Conservation (phyloP, 2,797 vertebrate genomes). For the Choloepus didactylus region DNA sequence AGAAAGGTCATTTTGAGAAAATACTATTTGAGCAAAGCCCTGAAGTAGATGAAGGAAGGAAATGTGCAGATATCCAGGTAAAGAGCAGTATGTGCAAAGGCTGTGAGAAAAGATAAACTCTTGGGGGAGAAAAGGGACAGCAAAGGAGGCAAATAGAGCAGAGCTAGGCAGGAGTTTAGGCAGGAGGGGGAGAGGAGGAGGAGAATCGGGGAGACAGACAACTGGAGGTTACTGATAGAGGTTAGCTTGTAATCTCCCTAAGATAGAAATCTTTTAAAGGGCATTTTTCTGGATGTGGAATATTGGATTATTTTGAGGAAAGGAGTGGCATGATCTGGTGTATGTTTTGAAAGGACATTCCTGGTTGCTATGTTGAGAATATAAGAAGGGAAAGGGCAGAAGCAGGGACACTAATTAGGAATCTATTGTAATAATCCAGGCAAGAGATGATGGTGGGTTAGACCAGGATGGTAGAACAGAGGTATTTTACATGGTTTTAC, state of each 20-base stretch:
- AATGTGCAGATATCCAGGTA: background rate
- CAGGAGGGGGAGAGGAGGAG: rapidly evolving
- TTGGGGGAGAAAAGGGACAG: rapidly evolving
- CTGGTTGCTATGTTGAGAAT: background rate
- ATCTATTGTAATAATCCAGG: background rate
- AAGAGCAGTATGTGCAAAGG: background rate
- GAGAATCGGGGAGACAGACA: background rate
- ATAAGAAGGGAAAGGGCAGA: background rate
- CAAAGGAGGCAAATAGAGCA: background rate
- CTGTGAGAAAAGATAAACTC: background rate
- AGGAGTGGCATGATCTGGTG: background rate
- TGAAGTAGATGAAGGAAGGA: background rate
- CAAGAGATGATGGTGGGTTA: background rate
- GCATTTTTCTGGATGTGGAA: background rate
- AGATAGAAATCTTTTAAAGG: background rate
- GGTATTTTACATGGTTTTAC: background rate
- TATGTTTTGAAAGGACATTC: background rate
- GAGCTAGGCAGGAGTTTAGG: too few relatives aligned
- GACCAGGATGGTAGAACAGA: background rate
- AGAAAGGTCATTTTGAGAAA: background rate
- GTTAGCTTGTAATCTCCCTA: background rate
- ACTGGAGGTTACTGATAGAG: background rate
- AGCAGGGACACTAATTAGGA: too few relatives aligned
- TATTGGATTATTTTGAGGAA: background rate
- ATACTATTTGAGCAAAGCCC: background rate